Conservation (phyloP, 2,797 vertebrate genomes). For the Pangasius sanitwongsei region DNA sequence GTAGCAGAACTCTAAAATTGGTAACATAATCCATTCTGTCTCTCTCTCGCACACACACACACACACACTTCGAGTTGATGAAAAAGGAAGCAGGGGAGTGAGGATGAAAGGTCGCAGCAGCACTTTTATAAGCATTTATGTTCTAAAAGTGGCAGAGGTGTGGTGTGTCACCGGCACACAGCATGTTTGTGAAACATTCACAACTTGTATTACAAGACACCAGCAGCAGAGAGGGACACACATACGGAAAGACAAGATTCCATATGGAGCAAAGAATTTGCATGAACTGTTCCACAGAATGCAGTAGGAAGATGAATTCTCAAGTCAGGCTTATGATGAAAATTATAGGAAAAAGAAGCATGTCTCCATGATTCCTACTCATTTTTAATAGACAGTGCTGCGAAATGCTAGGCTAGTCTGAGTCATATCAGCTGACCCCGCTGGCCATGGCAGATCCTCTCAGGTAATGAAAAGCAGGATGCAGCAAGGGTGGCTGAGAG, state of each 20-base stretch:
- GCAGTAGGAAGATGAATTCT: conserved; percentile 19
- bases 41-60: not conserved
- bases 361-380: not conserved
- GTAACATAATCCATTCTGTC: not conserved
- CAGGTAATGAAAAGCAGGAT: conserved; percentile 5
- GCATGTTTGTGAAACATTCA: conserved; percentile 22
- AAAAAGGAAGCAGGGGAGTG: conserved; percentile 16
- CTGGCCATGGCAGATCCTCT: conserved; percentile 10
- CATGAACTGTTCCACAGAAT: conserved; percentile 5
- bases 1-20: not conserved
- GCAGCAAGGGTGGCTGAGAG: not conserved
- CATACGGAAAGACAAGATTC: conserved; percentile 5
- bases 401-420: not conserved
- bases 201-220: conserved; percentile 29
- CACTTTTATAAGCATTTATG: conserved; percentile 43
- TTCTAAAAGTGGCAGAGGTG: conserved; percentile 32
- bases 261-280: not conserved
- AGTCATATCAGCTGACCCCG: not conserved
- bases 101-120: conserved; percentile 27
- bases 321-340: not conserved
- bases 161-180: conserved; percentile 9
- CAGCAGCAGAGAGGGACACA: not conserved
- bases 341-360: not conserved
- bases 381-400: not conserved
- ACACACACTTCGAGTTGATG: conserved; percentile 21